Evolutionary conservation across 1,140 invertebrate genomes (phyloP).

Genomic region (Holcopasites calliopsidis): DNA sequence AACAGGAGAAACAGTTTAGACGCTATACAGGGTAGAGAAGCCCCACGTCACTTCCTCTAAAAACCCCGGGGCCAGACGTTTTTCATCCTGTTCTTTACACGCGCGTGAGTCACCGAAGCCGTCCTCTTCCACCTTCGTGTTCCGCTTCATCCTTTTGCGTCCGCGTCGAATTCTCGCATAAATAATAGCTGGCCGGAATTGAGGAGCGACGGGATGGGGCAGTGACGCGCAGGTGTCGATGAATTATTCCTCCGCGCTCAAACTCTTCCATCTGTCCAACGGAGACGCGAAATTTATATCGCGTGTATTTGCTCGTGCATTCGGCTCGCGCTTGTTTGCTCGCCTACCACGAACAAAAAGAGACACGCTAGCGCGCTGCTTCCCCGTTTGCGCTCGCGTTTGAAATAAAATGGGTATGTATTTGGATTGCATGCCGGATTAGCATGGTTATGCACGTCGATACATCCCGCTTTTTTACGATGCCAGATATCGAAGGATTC

Average conservation of each 20-base stretch:
- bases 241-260: slow-evolving; percentile 12
- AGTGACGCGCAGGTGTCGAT: not conserved
- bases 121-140: not conserved
- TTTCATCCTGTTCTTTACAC: slow-evolving; percentile 53
- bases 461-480: no score
- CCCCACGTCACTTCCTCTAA: slow-evolving; percentile 60
- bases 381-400: not conserved
- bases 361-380: not conserved
- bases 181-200: not conserved
- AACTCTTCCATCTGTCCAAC: not conserved
- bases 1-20: slow-evolving; percentile 48
- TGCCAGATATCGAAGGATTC: no score
- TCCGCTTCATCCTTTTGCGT: not conserved
- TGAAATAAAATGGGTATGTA: not conserved
- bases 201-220: not conserved
- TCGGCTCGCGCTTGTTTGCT: not conserved
- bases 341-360: not conserved
- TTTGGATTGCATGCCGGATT: not conserved
- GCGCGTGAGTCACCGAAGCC: slow-evolving; percentile 35
- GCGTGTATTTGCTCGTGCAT: not conserved
- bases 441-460: not conserved
- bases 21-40: slow-evolving; percentile 49
- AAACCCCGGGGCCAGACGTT: slow-evolving; percentile 42
- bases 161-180: slow-evolving; percentile 20
- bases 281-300: slow-evolving; percentile 7